Evolutionary conservation across 2,113 vertebrate species (phyloP).

Genomic region (Pampusana beccarii): DNA sequence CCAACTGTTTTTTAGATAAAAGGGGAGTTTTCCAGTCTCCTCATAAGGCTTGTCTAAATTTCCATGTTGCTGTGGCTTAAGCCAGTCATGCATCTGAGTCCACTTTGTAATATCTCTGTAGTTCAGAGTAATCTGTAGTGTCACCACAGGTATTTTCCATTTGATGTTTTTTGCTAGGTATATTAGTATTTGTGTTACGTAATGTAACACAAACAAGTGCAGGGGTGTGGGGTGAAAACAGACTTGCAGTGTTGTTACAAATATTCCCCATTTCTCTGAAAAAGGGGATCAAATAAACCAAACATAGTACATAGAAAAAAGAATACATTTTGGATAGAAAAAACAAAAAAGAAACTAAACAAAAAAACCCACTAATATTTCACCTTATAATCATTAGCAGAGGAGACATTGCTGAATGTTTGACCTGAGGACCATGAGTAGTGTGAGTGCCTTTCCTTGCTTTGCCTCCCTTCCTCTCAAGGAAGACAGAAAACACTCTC

Average conservation of each 20-base stretch:
- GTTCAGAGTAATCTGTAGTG: background rate
- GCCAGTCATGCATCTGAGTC: background rate
- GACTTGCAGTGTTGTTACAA: background rate
- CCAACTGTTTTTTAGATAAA: background rate
- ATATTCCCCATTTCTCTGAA: background rate
- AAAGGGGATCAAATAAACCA: background rate
- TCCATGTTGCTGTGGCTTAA: background rate
- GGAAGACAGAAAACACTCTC: background rate
- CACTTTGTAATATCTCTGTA: background rate
- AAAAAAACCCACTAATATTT: background rate
- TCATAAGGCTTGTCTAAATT: background rate
- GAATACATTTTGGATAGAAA: fast-evolving
- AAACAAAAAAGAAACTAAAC: too few relatives aligned
- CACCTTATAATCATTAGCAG: background rate
- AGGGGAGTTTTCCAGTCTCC: background rate
- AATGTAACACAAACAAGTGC: background rate
- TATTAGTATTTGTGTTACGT: background rate
- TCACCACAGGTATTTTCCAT: background rate
- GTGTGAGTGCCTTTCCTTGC: background rate
- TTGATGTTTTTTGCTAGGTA: background rate
- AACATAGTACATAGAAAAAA: background rate
- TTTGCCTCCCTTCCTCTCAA: background rate
- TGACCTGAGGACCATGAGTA: background rate
- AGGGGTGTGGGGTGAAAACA: background rate
- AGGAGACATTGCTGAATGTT: background rate